Evolutionary conservation across 2,113 vertebrate species (phyloP).

Genomic region (Odocoileus virginianus): DNA sequence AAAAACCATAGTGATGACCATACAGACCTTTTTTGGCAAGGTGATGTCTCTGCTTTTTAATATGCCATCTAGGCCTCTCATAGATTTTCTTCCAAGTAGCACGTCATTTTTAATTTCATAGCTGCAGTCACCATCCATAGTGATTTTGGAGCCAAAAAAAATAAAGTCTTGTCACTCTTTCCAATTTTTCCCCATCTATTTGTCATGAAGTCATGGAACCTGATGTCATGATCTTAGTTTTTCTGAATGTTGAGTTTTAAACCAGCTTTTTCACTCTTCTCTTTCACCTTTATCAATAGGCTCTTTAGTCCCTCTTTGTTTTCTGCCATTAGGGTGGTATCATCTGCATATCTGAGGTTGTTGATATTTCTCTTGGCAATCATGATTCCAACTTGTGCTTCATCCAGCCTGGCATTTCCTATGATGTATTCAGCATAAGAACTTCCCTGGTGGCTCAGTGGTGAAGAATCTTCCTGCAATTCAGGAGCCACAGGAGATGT

Average conservation of each 20-base stretch:
- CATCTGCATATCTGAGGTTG: neutral
- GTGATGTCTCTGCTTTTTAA: neutral
- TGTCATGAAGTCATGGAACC: neutral
- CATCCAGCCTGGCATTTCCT: neutral
- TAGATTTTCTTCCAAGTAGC: neutral
- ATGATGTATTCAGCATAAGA: neutral
- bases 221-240: neutral
- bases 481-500: neutral
- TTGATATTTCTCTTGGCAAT: neutral
- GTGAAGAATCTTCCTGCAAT: neutral
- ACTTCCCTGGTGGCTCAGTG: neutral
- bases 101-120: neutral
- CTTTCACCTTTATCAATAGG: neutral
- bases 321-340: neutral
- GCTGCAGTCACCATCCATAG: neutral
- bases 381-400: neutral
- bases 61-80: neutral
- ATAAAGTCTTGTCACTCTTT: neutral
- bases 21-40: neutral
- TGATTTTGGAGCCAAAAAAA: rapidly evolving
- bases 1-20: neutral
- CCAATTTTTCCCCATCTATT: neutral
- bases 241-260: neutral
- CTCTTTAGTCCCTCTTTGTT: neutral
- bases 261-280: neutral